These are phyloP conservation scores for Nesometra sesokonis DNA, from an alignment of 35 echinoderm and acorn worm genomes.

Conservation along the genomic window DNA sequence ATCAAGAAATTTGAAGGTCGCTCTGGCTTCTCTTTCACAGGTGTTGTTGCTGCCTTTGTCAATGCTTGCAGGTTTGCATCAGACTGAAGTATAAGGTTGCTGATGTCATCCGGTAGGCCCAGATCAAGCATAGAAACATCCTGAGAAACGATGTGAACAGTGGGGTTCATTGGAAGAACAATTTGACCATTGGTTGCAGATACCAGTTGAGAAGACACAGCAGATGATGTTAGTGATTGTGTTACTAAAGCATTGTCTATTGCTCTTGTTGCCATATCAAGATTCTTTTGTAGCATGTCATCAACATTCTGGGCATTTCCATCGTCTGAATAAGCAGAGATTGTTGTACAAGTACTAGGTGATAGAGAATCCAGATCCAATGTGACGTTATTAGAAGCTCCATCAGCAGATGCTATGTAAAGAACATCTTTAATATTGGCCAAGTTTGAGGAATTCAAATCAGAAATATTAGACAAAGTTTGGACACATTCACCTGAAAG, in stretches of 20 bases:
- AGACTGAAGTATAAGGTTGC: not conserved
- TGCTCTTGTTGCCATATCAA: not conserved
- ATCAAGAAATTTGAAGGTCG: not conserved
- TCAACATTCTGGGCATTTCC: not conserved
- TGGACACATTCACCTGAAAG: no score
- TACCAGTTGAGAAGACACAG: not conserved
- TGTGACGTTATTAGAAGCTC: not conserved
- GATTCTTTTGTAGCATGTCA: not conserved
- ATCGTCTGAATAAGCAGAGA: not conserved
- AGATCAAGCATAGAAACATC: not conserved
- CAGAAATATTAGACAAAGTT: no score
- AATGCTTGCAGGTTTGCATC: not conserved
- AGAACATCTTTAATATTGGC: no score
- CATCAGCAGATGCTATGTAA: not conserved
- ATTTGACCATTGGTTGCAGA: not conserved
- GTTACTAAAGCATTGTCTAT: not conserved
- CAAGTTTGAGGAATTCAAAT: no score
- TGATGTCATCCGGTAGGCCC: not conserved
- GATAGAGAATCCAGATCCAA: not conserved
- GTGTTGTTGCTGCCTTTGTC: not conserved
- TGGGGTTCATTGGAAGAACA: not conserved
- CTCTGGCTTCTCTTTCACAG: not conserved
- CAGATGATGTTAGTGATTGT: not conserved
- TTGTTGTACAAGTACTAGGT: not conserved
- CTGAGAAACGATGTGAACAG: not conserved